Evolutionary conservation across 2,797 vertebrate species (phyloP).

Genomic region (Labroides dimidiatus): DNA sequence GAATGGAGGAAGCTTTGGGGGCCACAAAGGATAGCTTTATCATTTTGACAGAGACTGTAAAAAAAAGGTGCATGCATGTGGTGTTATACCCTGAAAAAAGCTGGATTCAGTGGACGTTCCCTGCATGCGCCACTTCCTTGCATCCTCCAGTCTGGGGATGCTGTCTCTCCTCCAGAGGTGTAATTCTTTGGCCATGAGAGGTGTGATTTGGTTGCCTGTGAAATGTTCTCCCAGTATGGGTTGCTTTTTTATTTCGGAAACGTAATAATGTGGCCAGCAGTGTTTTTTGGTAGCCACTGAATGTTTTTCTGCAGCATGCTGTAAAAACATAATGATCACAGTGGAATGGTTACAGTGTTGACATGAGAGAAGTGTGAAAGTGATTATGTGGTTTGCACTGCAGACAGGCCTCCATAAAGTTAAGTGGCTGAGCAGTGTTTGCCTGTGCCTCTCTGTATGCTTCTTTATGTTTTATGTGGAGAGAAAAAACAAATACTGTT

Average conservation of each 20-base stretch:
- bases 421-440: slow-evolving; percentile 1
- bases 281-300: slow-evolving; percentile 47
- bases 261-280: slow-evolving; percentile 24
- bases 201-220: slow-evolving; percentile 57
- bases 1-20: not conserved
- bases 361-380: slow-evolving; percentile 55
- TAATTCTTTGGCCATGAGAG: slow-evolving; percentile 56
- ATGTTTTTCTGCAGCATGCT: slow-evolving; percentile 46
- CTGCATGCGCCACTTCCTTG: slow-evolving; percentile 35
- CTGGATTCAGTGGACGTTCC: slow-evolving; percentile 19
- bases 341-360: slow-evolving; percentile 34
- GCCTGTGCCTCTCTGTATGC: slow-evolving; percentile 13
- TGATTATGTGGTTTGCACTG: slow-evolving; percentile 40
- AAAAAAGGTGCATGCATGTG: no score
- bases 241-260: slow-evolving; percentile 64
- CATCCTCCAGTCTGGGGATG: slow-evolving; percentile 24
- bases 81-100: slow-evolving; percentile 13
- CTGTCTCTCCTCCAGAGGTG: slow-evolving; percentile 47
- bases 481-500: no score
- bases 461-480: not conserved
- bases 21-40: not conserved
- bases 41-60: not conserved
- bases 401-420: slow-evolving; percentile 30
- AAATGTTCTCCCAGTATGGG: slow-evolving; percentile 52
- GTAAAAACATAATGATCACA: slow-evolving; percentile 48